Percentiles rank a stretch among this genome's conserved stretches.
Evolutionary conservation across 1,140 invertebrate genomes (phyloP).

Genomic region (Onthophagus taurus): DNA sequence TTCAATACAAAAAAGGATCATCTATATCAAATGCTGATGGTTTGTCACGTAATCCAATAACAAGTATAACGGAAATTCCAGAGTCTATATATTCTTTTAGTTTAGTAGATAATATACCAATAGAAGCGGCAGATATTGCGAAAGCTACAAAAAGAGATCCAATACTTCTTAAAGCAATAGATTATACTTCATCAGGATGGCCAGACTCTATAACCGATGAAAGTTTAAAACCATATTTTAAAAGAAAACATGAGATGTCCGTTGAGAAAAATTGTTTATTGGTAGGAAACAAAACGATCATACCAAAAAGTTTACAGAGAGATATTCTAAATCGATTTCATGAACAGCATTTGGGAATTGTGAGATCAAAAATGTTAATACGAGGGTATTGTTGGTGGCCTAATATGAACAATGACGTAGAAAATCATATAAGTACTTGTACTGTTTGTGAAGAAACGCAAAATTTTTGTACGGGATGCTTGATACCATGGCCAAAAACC

Average conservation of each 20-base stretch:
- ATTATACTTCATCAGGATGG: no score
- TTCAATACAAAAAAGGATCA: slow-evolving; percentile 15
- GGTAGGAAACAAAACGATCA: slow-evolving; percentile 16
- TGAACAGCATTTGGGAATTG: slow-evolving; percentile 16
- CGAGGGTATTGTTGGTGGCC: slow-evolving; percentile 15
- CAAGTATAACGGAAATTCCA: no score
- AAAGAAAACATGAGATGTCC: background rate
- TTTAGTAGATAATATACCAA: no score
- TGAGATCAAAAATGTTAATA: slow-evolving; percentile 14
- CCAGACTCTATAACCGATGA: no score
- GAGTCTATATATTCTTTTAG: no score
- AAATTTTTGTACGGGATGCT: background rate
- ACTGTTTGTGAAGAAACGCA: slow-evolving; percentile 12
- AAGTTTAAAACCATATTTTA: no score
- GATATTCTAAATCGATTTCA: slow-evolving; percentile 20
- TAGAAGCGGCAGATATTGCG: no score
- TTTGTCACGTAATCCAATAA: slow-evolving; percentile 2
- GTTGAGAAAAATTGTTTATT: slow-evolving; percentile 12
- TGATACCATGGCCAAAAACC: background rate
- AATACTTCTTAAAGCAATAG: no score
- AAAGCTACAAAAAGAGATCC: no score
- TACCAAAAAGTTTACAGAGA: slow-evolving; percentile 14
- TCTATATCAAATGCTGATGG: slow-evolving; percentile 13
- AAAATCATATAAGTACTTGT: slow-evolving; percentile 15
- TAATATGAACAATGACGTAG: slow-evolving; percentile 13